These are phyloP conservation scores for Leptosomus discolor DNA, from an alignment of 2,113 vertebrate genomes.

Conservation along the genomic window DNA sequence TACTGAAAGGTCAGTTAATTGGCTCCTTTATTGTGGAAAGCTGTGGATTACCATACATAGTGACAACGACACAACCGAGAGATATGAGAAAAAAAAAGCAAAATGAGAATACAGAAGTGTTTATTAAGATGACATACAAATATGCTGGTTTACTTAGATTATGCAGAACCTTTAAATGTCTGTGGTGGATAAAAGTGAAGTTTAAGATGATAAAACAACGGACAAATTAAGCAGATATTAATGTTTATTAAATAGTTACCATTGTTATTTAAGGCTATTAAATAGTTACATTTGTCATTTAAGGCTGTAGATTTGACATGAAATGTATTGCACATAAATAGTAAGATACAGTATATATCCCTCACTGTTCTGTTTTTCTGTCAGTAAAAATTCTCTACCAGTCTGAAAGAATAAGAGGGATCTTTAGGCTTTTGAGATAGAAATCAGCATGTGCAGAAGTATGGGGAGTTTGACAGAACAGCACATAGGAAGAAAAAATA, in stretches of 20 bases:
- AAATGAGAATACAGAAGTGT: background rate
- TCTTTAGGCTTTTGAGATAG: background rate
- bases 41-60: background rate
- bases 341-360: background rate
- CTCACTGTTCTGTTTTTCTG: background rate
- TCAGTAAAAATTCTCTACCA: background rate
- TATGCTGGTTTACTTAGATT: background rate
- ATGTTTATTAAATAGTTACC: constrained; percentile 14
- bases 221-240: background rate
- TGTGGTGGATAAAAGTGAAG: background rate
- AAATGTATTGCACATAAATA: constrained; percentile 4
- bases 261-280: background rate
- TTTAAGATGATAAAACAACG: background rate
- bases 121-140: background rate
- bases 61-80: background rate
- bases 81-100: background rate
- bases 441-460: background rate
- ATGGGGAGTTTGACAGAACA: background rate
- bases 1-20: background rate
- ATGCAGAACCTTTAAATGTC: background rate
- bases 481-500: background rate
- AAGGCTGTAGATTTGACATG: background rate
- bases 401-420: background rate
- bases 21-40: background rate
- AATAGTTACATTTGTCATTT: background rate